phyloP scores from a whole-genome alignment of 2,888 invertebrate genomes.

The Hoplodrina ambigua region DNA sequence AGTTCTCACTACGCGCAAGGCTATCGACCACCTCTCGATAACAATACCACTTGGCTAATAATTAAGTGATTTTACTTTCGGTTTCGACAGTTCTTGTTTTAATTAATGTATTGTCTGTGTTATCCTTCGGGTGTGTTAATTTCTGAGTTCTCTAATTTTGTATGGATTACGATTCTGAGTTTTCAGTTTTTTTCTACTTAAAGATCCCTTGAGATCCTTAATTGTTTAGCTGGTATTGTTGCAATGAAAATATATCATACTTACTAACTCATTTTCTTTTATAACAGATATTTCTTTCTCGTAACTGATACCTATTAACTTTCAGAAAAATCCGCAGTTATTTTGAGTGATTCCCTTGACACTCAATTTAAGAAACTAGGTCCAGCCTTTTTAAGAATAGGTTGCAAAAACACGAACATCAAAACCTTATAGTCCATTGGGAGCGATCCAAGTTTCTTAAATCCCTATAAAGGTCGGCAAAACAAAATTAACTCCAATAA shows the following conservation, averaged over 20 bases:
- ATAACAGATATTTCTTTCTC: not conserved
- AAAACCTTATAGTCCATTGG: slow-evolving; percentile 57
- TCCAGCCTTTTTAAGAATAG: slow-evolving; percentile 21
- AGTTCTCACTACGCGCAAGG: slow-evolving; percentile 60
- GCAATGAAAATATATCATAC: no score
- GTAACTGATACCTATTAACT: not conserved
- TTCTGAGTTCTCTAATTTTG: not conserved
- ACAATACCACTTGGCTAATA: slow-evolving; percentile 61
- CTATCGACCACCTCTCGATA: slow-evolving; percentile 59
- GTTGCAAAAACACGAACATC: slow-evolving; percentile 42
- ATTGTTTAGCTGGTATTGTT: not conserved
- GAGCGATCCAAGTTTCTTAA: slow-evolving; percentile 51
- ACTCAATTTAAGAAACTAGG: slow-evolving; percentile 17
- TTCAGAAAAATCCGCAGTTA: not conserved
- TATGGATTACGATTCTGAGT: not conserved
- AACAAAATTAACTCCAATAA: slow-evolving; percentile 52
- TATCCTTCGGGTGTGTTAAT: slow-evolving; percentile 3
- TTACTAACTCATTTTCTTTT: no score
- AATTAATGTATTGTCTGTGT: slow-evolving; percentile 40
- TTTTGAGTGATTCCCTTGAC: not conserved
- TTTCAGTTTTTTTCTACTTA: not conserved
- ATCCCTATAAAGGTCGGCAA: slow-evolving; percentile 63
- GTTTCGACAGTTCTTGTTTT: slow-evolving; percentile 54
- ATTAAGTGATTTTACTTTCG: slow-evolving; percentile 60
- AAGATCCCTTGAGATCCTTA: no score